Base-by-base conservation (phyloP, 2,113 vertebrate species). In the Vulpes vulpes region DNA sequence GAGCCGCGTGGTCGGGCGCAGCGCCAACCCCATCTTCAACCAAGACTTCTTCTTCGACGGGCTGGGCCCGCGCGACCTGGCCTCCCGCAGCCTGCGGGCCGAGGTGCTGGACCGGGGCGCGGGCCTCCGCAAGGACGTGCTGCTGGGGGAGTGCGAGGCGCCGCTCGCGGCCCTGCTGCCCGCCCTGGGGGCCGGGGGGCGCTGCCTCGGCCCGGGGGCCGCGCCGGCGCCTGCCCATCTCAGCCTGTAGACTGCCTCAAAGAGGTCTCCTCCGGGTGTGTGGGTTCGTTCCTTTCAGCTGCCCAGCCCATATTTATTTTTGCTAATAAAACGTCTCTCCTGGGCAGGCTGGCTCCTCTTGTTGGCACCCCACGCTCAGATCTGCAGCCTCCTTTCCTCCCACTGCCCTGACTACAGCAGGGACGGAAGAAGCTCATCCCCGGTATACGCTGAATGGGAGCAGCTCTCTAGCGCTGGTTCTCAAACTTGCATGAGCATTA, bases 31-130 rank as follows among this genome's bases (percentile, higher is more conserved):
- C 59, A 98, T 99, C 95, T 99, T 99, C 97, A 98, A 99, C 7
- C 98, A 99, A 89, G 98, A 99, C 86, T 99, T 99, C 91, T 98
- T 98, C 94, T 99, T 98, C 35, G 98, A 99, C 30, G 98, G 98
- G 0, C 74, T 99, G 0, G 53, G 86, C 14, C 91, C 74, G 0
- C 93, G 73, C 0, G 98, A 99, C 51, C 94, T 98, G 83, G 69
- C 95, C 6, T 7, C 38, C 12, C 95, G 79, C 57, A 96, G 85
- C 27, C 91, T 99, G 38, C 88, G 83, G 71, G 90, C 98, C 59
- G 98, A 98, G 69, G 98, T 98, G 17, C 73, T 99, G 53, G 98
- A 98, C 96, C 82, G 96, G 30, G 98, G 98, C 25, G 93, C 94
- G 0, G 97, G 98, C 8, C 19, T 98, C 16, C 96, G 98, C 93